Percentiles rank a stretch among this genome's conserved stretches.
Evolutionary conservation across 53 echinoderm and acorn worm species (phyloP).

Genomic region (Paelopatides confundens): DNA sequence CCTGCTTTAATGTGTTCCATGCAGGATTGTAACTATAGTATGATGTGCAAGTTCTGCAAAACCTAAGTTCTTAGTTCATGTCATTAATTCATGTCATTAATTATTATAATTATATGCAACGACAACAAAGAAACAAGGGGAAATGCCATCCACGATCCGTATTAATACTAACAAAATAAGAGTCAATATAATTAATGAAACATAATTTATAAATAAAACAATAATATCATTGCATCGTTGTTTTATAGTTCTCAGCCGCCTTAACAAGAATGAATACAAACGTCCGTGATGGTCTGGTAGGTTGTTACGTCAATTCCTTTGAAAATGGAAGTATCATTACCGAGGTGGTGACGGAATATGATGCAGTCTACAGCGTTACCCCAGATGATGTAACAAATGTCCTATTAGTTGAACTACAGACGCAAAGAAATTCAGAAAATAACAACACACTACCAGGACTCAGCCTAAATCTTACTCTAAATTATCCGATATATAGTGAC

Average conservation of each 20-base stretch:
- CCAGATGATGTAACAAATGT: neutral
- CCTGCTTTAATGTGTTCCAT: too few species aligned
- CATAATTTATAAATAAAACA: too few species aligned
- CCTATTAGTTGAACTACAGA: neutral
- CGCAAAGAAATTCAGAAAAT: neutral
- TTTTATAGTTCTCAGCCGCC: neutral
- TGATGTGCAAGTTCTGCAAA: too few species aligned
- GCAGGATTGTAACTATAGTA: too few species aligned
- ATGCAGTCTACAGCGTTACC: neutral
- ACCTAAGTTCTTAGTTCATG: too few species aligned
- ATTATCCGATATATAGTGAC: neutral
- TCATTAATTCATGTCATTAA: too few species aligned
- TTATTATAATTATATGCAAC: too few species aligned
- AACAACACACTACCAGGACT: neutral
- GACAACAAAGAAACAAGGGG: too few species aligned
- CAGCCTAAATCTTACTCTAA: neutral
- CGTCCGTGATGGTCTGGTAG: neutral
- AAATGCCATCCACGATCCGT: too few species aligned
- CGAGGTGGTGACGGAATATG: neutral
- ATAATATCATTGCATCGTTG: too few species aligned
- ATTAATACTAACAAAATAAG: too few species aligned
- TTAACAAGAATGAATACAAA: neutral
- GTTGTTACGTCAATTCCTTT: neutral
- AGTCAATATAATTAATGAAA: too few species aligned
- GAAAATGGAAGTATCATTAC: neutral